Base-by-base conservation (phyloP, 2,888 invertebrate genomes). In the Nymphalis c-album region DNA sequence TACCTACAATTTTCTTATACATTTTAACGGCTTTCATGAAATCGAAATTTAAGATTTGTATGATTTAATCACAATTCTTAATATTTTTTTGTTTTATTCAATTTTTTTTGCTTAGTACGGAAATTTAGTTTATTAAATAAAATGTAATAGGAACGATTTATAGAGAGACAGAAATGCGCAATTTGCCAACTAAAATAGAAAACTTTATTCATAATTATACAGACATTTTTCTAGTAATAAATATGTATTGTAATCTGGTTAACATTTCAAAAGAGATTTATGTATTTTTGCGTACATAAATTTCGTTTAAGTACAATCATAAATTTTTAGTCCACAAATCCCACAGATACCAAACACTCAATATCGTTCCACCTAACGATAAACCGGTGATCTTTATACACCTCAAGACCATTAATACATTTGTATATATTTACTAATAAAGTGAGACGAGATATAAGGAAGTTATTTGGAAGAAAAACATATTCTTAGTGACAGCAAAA, bases 1-100 rank as follows among this genome's bases (percentile, higher is more conserved):
- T 71, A 60, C 68, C 73, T 77, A 75, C 46, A 72, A 58, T 70
- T 67, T 53, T 70, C 69, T 68, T 68, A 46, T 55, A 53, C 62
- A 50, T 31, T 58, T 58, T 50, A 35, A 40, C 58, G 67, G 57
- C 48, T 61, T 61, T 50, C 48, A 53, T 64, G 57, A 60, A 65
- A 60, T 51, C 65, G 47, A 66, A 47, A 65, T 55, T 60, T 50
- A 58, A 55, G 31, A 66, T 66, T 60, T 35, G 59, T 46, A 48
- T 13, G 64, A 45, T 48, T 35, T 48, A 48, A 48, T 35, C 20
- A 31, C 18, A 31, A 13, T 31, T 55, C 18, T 13, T 17, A 22
- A 22, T 40, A 59, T 22, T 17, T 16, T 17, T 16, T 16, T 26
- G 8, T 35, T 55, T 55, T 7, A 2, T n/a, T 31, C 7, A 22